Base-by-base conservation (phyloP, 2,797 vertebrate species). In the Amniataba percoides region DNA sequence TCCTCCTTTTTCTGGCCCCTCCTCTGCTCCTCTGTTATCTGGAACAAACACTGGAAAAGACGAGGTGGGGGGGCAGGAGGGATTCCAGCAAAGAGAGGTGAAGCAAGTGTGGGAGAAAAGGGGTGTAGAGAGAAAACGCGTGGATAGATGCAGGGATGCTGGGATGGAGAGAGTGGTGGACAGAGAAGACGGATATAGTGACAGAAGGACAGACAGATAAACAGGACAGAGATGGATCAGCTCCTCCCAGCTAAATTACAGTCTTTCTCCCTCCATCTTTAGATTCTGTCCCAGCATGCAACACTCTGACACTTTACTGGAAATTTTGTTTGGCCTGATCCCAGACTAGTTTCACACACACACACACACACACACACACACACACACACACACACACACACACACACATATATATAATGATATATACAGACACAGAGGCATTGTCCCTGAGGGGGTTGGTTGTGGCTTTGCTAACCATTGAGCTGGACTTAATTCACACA, bases 261-360 rank as follows among this genome's bases (percentile, higher is more conserved):
- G 88, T 74, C 80, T 71, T 87, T 72, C 60, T 82, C 72, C 72
- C 83, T 87, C 88, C 88, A 81, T 86, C 82, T 92, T 92, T 92
- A 92, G 89, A 86, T 76, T 61, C 69, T 77, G 60, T 92, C 89
- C 89, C 89, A 89, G 86, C 85, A 92, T 94, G 92, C 92, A 91
- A 80, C 90, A 77, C 90, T 77, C 81, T 88, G 82, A 92, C 81
- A 87, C 82, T 88, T 95, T 94, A 92, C 90, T 89, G 93, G 93
- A 95, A 95, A 77, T 45, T 72, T 45, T 56, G 72, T 49, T 39
- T 45, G 39, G 43, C 52, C 58, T 18, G 12, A 68, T 76, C 84
- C 74, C 77, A 87, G 86, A 82, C 69, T 64, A 81, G 52, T 51
- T 34, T 42, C 60, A 46, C 53, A 55, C 2, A 70, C 39, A 68